phyloP scores from a whole-genome alignment of 2,888 invertebrate species.

The Eumerus sabulonum region DNA sequence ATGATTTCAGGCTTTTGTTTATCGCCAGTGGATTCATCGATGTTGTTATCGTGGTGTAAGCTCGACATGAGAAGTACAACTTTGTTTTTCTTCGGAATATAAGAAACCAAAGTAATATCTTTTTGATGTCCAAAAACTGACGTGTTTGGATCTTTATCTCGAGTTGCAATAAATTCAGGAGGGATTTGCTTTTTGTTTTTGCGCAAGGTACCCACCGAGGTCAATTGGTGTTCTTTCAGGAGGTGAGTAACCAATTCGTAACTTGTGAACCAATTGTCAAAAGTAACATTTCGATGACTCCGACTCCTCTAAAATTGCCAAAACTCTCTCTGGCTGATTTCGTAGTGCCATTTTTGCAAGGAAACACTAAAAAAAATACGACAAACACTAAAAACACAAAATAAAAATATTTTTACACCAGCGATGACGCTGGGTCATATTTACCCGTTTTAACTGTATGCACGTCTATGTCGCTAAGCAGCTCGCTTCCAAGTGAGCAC shows the following conservation, averaged over 20 bases:
- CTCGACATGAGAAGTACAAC: conserved; percentile 3
- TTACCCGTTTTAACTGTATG: conserved; percentile 11
- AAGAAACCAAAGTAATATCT: conserved; percentile 3
- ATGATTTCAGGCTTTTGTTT: too few species aligned
- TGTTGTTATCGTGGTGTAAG: conserved; percentile 4
- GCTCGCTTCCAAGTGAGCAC: neutral
- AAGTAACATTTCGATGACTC: neutral
- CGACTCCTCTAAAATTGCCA: conserved; percentile 5
- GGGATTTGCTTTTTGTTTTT: conserved; percentile 6
- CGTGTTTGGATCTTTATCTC: conserved; percentile 10
- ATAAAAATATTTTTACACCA: conserved; percentile 13
- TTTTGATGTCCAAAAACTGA: too few species aligned
- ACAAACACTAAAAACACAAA: conserved; percentile 10
- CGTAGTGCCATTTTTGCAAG: neutral
- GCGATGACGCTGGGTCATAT: conserved; percentile 14
- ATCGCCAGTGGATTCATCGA: conserved; percentile 8
- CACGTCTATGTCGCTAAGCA: neutral
- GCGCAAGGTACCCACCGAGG: conserved; percentile 3
- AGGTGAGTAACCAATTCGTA: neutral
- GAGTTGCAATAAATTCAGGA: conserved; percentile 4
- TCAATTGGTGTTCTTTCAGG: neutral
- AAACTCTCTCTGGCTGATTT: neutral
- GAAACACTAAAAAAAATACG: conserved; percentile 1
- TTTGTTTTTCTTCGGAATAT: conserved; percentile 8
- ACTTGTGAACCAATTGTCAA: conserved; percentile 1